phyloP scores from a whole-genome alignment of 2,113 vertebrate species.

The Bufo gargarizans region DNA sequence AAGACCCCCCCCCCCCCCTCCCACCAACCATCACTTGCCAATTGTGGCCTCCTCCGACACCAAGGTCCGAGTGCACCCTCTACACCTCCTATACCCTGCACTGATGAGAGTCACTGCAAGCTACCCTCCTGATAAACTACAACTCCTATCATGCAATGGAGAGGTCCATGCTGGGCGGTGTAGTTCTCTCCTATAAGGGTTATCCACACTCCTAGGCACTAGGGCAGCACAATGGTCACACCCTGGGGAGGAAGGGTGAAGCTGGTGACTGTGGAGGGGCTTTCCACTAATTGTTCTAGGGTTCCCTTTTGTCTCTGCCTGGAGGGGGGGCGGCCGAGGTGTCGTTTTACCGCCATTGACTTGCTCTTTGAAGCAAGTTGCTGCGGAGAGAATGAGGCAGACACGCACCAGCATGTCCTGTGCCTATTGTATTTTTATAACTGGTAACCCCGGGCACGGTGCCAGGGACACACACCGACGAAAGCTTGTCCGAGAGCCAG shows the following conservation, averaged over 20 bases:
- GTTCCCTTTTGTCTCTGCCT: constrained; percentile 3
- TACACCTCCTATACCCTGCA: too few relatives aligned
- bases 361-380: neutral
- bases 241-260: neutral
- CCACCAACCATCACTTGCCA: too few relatives aligned
- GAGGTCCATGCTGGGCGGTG: neutral
- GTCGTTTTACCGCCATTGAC: neutral
- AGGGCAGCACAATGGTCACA: neutral
- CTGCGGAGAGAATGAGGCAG: neutral
- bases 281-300: constrained; percentile 35
- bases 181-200: neutral
- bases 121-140: too few relatives aligned
- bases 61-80: too few relatives aligned
- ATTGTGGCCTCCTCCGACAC: too few relatives aligned
- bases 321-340: neutral
- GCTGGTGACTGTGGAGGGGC: neutral
- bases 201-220: too few relatives aligned
- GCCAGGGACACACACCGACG: constrained; percentile 37
- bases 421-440: constrained; percentile 37
- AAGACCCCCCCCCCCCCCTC: too few relatives aligned
- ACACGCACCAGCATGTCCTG: constrained; percentile 14
- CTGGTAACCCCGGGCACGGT: constrained; percentile 3
- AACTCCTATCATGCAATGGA: too few relatives aligned
- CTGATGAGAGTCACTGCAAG: too few relatives aligned
- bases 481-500: neutral